A percentile compares a stretch with the other conserved stretches of the same genome.
These are phyloP conservation scores for Torymus auratus DNA, from an alignment of 2,888 invertebrate genomes.

Conservation along the genomic window DNA sequence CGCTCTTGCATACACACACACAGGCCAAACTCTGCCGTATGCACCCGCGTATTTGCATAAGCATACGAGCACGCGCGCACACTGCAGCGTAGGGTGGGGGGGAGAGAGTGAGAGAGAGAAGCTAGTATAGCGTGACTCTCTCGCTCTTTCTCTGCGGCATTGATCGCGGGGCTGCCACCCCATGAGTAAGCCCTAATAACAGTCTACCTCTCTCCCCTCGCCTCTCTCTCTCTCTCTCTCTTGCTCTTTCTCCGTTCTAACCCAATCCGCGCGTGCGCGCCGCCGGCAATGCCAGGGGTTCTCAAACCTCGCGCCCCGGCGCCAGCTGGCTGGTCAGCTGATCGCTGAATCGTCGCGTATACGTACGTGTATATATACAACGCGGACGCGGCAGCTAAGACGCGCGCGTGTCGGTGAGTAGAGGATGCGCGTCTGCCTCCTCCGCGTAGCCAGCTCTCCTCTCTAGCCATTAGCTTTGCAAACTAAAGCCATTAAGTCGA, in stretches of 20 bases:
- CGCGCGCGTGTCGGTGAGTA: not conserved
- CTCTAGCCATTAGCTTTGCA: constrained; percentile 9
- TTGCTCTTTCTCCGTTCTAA: constrained; percentile 24
- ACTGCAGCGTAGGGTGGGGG: not conserved
- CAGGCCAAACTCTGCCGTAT: too few relatives aligned
- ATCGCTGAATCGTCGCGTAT: constrained; percentile 60
- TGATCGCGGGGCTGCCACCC: constrained; percentile 73
- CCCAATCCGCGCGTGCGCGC: constrained; percentile 49
- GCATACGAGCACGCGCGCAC: not conserved
- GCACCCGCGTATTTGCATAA: not conserved
- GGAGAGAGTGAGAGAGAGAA: constrained; percentile 6
- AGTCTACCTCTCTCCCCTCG: constrained; percentile 61
- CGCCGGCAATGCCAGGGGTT: constrained; percentile 62
- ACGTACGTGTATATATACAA: not conserved
- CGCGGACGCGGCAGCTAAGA: not conserved
- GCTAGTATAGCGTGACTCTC: constrained; percentile 8
- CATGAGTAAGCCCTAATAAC: constrained; percentile 76
- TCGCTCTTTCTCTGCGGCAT: constrained; percentile 67
- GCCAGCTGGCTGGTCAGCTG: constrained; percentile 74
- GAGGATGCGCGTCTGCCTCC: not conserved
- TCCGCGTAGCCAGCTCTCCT: not conserved
- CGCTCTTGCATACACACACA: too few relatives aligned
- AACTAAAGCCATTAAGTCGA: constrained; percentile 13
- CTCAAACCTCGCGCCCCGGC: constrained; percentile 58
- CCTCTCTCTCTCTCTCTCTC: constrained; percentile 58